Evolutionary conservation across 2,888 invertebrate genomes (phyloP).

Genomic region (Heliconius ismenius): DNA sequence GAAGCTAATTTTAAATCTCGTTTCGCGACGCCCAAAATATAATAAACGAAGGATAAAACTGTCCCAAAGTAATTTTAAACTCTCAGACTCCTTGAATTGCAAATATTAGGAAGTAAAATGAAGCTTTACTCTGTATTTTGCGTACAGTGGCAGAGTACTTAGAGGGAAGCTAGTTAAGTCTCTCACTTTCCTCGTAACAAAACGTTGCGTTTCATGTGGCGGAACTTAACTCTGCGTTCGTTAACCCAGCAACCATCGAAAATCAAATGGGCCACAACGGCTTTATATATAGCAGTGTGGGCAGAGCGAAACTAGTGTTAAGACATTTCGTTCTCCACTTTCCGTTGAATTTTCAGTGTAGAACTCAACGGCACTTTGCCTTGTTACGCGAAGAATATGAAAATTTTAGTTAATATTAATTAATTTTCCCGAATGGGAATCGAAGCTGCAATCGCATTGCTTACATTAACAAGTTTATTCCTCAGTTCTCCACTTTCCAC

Average conservation of each 20-base stretch:
- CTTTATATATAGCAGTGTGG: no score
- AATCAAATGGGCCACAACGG: no score
- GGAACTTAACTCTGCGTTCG: neutral
- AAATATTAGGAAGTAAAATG: constrained; percentile 66
- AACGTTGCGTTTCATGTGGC: neutral
- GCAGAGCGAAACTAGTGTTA: no score
- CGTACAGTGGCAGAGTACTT: neutral
- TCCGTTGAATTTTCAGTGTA: no score
- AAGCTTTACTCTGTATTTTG: constrained; percentile 48
- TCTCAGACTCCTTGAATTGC: constrained; percentile 68
- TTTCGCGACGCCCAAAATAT: constrained; percentile 44
- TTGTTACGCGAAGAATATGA: no score
- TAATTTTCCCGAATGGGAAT: no score
- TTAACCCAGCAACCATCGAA: no score
- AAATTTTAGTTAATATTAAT: no score
- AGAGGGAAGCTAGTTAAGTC: neutral
- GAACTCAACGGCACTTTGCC: no score
- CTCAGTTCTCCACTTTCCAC: neutral
- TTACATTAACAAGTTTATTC: no score
- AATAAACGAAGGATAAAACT: constrained; percentile 47
- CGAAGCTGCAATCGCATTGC: no score
- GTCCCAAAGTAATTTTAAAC: constrained; percentile 59
- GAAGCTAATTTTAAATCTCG: constrained; percentile 42
- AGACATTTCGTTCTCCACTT: no score
- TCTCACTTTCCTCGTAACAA: neutral